Evolutionary conservation across 2,888 invertebrate genomes (phyloP).

Genomic region (Drosophila affinis): DNA sequence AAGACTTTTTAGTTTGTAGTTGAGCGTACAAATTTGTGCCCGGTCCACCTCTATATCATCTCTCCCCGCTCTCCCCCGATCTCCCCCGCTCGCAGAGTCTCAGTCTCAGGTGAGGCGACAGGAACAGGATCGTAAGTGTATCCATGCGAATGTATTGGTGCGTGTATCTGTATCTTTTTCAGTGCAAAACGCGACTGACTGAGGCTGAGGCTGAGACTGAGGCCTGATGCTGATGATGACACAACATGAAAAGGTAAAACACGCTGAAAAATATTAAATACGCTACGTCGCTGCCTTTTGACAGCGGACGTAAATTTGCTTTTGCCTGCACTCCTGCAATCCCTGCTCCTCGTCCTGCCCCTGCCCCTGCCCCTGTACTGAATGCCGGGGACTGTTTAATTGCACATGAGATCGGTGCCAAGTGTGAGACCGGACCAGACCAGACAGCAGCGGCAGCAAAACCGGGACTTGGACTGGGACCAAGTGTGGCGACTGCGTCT

Average conservation of each 20-base stretch:
- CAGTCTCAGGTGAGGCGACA: slow-evolving; percentile 32
- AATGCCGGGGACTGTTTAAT: slow-evolving; percentile 61
- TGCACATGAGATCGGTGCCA: slow-evolving; percentile 64
- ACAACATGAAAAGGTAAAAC: slow-evolving; percentile 82
- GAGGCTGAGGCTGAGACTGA: slow-evolving; percentile 6
- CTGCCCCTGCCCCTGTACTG: slow-evolving; percentile 6
- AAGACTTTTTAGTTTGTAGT: slow-evolving; percentile 76
- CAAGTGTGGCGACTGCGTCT: slow-evolving; percentile 42
- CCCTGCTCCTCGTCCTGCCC: neutral
- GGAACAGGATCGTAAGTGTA: slow-evolving; percentile 68
- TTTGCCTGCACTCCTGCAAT: slow-evolving; percentile 52
- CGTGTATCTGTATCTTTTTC: slow-evolving; percentile 49
- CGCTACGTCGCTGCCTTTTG: slow-evolving; percentile 81
- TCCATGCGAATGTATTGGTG: slow-evolving; percentile 14
- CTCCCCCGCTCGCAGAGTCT: too few relatives aligned
- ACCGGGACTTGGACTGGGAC: slow-evolving; percentile 33
- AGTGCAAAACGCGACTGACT: slow-evolving; percentile 35
- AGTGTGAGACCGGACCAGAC: slow-evolving; percentile 28
- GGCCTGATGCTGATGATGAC: slow-evolving; percentile 79
- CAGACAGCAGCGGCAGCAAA: slow-evolving; percentile 9
- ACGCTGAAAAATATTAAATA: slow-evolving; percentile 82
- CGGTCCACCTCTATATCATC: neutral
- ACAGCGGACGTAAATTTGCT: slow-evolving; percentile 83
- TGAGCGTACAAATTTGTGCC: slow-evolving; percentile 74
- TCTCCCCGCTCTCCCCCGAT: neutral